Conservation (phyloP, 2,888 invertebrate species). For the Cantharis lateralis region DNA sequence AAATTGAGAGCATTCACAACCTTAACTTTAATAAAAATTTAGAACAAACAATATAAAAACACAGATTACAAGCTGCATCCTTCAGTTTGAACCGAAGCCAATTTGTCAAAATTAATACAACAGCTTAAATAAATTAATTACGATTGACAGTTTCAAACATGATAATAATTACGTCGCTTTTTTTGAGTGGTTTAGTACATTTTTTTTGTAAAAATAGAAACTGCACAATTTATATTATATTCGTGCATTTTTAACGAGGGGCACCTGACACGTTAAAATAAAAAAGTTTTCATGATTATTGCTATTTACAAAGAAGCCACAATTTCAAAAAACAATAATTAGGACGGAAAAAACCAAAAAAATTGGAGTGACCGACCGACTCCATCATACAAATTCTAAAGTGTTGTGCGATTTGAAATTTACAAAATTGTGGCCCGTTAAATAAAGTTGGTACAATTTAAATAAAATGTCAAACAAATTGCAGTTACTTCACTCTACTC, state of each 20-base stretch:
- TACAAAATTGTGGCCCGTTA: neutral
- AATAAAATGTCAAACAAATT: constrained; percentile 6
- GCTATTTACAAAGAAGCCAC: neutral
- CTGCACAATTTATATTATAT: neutral
- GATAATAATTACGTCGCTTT: neutral
- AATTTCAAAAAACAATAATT: neutral
- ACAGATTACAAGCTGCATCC: neutral
- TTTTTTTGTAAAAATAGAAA: constrained; percentile 28
- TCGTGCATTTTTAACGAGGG: neutral
- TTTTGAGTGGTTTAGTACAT: constrained; percentile 1
- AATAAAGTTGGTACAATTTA: neutral
- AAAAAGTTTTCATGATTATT: neutral
- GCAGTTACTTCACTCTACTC: constrained; percentile 21
- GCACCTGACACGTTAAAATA: neutral
- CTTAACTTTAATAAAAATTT: neutral
- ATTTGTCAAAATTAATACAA: neutral
- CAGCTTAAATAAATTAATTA: neutral
- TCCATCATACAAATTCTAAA: neutral
- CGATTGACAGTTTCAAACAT: neutral
- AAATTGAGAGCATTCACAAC: neutral
- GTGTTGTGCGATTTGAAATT: neutral
- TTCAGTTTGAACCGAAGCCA: neutral
- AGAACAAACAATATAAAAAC: neutral
- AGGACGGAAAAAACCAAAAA: neutral
- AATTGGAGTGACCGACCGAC: neutral